Evolutionary conservation across 2,888 invertebrate species (phyloP), one percentile per base, ranked within the genome.

Genomic region (Phortica okadai): DNA sequence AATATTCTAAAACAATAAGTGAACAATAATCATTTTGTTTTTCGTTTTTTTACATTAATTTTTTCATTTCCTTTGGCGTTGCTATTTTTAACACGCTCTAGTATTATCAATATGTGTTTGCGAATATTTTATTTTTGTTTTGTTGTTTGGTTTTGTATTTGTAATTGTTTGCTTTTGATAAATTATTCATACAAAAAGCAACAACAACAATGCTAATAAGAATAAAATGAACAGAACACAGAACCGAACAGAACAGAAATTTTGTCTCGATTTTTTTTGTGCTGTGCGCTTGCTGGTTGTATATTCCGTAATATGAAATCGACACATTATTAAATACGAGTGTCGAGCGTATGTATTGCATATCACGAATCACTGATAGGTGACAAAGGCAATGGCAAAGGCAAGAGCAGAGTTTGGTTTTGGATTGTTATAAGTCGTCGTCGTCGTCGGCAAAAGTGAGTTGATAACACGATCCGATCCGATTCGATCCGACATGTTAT

Each of bases 401-500:
- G 2, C 33, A 33, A 33, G 33, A 33, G 33, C 33, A 33, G 33
- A 33, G 33, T 33, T 33, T 33, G 33, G 33, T 4, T 33, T 33
- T 33, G 33, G 33, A 33, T 33, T 33, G 33, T 33, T 62, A 54
- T 73, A 54, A 25, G 44, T 50, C 54, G 62, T 54, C 42, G 21
- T 14, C 50, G 80, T 21, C 21, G 21, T 21, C 21, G 80, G 59
- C 16, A 56, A 50, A 11, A 50, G 16, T 44, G 21, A 44, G 1
- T 16, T 14, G 25, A 54, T 21, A 21, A 33, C 33, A 25, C 21
- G 41, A 44, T 70, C 70, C 21, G 21, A 21, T 21, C 21, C 21
- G 1, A 21, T 21, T 1, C 21, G 1, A 44, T 70, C 70, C 76
- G 56, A 42, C 74, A 79, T 76, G 74, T 78, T 76, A 77, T 77